Conservation (phyloP, 2,113 vertebrate genomes). For the Glaucidium brasilianum region DNA sequence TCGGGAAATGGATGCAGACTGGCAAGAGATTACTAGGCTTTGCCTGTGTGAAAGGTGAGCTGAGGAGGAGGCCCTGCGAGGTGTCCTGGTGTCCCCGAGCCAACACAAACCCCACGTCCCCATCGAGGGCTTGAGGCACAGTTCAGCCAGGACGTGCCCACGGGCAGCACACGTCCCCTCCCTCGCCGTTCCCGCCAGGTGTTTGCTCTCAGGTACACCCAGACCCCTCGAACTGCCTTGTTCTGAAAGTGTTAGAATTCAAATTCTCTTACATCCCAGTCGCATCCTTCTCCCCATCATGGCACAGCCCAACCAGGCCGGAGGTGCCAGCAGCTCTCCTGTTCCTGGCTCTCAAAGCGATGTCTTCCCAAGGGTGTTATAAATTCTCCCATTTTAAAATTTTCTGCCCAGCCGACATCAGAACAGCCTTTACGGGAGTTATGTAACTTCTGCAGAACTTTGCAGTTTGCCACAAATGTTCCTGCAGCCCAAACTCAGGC, state of each 20-base stretch:
- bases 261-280: too few species aligned
- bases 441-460: too few species aligned
- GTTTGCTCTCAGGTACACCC: too few species aligned
- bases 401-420: neutral
- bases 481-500: neutral
- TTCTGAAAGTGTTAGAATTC: neutral
- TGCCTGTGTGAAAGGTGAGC: neutral
- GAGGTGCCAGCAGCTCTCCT: neutral
- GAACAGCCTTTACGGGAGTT: neutral
- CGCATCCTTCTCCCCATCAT: rapidly evolving
- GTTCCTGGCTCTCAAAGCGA: neutral
- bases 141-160: neutral
- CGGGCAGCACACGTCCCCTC: neutral
- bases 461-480: rapidly evolving
- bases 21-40: neutral
- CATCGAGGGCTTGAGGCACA: rapidly evolving
- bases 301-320: neutral
- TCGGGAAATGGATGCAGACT: rapidly evolving
- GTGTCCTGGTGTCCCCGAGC: neutral
- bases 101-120: neutral
- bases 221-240: neutral
- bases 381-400: neutral
- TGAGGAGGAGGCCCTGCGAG: rapidly evolving
- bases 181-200: rapidly evolving
- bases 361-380: neutral